Evolutionary conservation across 2,113 vertebrate genomes (phyloP), one percentile per base, ranked within the genome.

Genomic region (Chrysemys picta): DNA sequence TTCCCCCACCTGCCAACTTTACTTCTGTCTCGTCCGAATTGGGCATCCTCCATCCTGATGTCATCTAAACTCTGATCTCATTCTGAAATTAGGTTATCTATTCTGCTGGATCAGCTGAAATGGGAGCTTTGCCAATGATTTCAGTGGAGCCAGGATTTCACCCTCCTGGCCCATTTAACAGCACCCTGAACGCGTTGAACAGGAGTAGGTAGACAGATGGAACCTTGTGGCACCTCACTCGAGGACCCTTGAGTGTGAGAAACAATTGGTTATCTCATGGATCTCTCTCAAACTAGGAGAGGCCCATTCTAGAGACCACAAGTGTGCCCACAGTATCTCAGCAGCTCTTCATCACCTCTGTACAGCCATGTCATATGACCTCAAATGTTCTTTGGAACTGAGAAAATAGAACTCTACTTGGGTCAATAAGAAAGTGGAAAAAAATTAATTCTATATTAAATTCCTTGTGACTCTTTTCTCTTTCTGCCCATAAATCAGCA

Each of bases 81-180:
- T 38, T 42, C 22, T 24, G 42, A 12, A 2, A 75, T 75, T 65
- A 27, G 59, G 31, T 31, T 17, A 19, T 90, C 82, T 81, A 4
- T 91, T 69, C 52, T 79, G 56, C 90, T 91, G 54, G 56, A 57
- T 87, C n/a, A 31, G 31, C 62, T 65, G 62, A n/a, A 69, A 69
- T 69, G 62, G 62, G 16, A 69, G 2, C 7, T 69, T 69, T 69
- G 62, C 14, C 84, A 84, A 8, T 47, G 13, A 91, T 93, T 94
- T 92, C 53, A 92, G 53, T 38, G 76, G 56, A 88, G 56, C 21
- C 8, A 94, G 14, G 22, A 88, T 92, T 94, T 93, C 52, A 82
- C 35, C 62, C 49, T 82, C 59, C 90, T 91, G 14, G 2, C 83
- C 89, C 56, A 84, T 95, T 21, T 86, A 72, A 84, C 80, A 94